A percentile compares a stretch with the other conserved stretches of the same genome.
phyloP scores from a whole-genome alignment of 2,888 invertebrate species.

The Drosophila prostipennis region DNA sequence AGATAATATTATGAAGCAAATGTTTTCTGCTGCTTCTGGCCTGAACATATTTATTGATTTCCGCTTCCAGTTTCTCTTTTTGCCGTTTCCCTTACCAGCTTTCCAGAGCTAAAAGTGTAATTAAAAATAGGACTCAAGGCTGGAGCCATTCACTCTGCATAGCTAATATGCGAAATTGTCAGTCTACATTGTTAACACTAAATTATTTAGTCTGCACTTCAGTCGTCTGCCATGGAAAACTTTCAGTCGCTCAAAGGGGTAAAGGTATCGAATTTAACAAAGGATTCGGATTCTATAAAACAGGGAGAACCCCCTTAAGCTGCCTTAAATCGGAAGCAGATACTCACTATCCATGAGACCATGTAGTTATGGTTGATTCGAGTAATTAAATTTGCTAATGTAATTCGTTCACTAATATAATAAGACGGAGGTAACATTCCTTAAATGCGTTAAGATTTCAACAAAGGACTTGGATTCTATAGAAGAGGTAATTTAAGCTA shows the following conservation, averaged over 20 bases:
- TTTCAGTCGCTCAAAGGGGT: not conserved
- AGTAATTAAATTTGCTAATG: too few species aligned
- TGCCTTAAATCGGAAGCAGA: too few species aligned
- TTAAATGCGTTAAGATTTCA: too few species aligned
- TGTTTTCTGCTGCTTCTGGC: constrained; percentile 70
- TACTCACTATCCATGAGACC: too few species aligned
- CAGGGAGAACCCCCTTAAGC: too few species aligned
- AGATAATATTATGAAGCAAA: constrained; percentile 55
- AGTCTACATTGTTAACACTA: constrained; percentile 48
- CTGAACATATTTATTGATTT: constrained; percentile 77
- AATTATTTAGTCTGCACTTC: constrained; percentile 61
- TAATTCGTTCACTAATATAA: too few species aligned
- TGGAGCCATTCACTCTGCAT: constrained; percentile 11
- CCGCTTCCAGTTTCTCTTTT: constrained; percentile 43
- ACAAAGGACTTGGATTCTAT: too few species aligned
- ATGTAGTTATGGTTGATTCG: too few species aligned
- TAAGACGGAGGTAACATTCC: too few species aligned
- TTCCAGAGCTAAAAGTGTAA: constrained; percentile 33
- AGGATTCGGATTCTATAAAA: not conserved
- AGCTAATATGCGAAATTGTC: constrained; percentile 16
- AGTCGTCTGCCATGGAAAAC: constrained; percentile 9
- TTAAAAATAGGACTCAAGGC: constrained; percentile 55
- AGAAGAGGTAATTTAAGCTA: too few species aligned
- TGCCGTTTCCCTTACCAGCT: not conserved
- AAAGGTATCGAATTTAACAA: not conserved